Evolutionary conservation across 37 sponge, comb jelly and placozoan genomes (phyloP).

Genomic region (Haliclona indistincta): DNA sequence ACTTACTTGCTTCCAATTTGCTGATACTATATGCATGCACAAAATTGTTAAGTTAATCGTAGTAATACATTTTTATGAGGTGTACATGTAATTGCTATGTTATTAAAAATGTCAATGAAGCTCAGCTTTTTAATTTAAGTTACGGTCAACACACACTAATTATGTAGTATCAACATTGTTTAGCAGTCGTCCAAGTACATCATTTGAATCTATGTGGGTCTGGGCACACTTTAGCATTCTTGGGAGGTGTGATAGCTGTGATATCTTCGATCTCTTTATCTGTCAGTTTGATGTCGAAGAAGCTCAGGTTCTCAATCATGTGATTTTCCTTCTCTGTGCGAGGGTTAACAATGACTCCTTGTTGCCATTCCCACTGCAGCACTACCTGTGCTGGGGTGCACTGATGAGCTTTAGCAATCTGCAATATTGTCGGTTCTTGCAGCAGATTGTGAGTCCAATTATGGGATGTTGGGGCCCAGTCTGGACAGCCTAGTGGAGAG

Average conservation of each 20-base stretch:
- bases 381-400: conserved; percentile 9
- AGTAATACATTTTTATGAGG: neutral
- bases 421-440: neutral
- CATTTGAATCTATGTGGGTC: conserved; percentile 10
- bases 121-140: too few species aligned
- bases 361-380: conserved; percentile 14
- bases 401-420: conserved; percentile 4
- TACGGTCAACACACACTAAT: too few species aligned
- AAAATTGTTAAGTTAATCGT: neutral
- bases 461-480: conserved; percentile 15
- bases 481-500: conserved; percentile 11
- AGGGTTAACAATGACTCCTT: conserved; percentile 12
- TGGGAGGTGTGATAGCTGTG: neutral
- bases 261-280: conserved; percentile 13
- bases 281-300: conserved; percentile 6
- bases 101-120: too few species aligned
- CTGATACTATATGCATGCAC: conserved; percentile 9
- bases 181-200: too few species aligned
- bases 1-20: too few species aligned
- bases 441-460: conserved; percentile 4
- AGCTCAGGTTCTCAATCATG: conserved; percentile 21
- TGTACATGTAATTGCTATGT: too few species aligned
- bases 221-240: conserved; percentile 21
- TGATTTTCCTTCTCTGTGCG: conserved; percentile 6
- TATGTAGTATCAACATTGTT: too few species aligned